A percentile compares a stretch with the other conserved stretches of the same genome.
phyloP scores from a whole-genome alignment of 2,113 vertebrate species.

The Pterocles gutturalis region DNA sequence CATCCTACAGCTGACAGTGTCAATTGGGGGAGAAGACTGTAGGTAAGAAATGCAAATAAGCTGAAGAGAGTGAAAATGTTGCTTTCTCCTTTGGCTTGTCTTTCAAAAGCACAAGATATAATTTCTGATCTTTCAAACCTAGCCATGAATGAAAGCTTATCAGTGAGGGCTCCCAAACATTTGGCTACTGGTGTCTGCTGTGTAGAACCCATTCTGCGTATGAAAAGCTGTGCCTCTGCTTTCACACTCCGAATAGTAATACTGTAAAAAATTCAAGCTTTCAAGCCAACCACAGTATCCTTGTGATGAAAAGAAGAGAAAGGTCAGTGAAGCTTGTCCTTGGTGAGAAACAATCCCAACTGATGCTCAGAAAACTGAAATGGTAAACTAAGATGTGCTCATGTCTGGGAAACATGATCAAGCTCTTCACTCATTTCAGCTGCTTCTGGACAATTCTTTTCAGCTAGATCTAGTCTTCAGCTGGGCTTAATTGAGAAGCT shows the following conservation, averaged over 20 bases:
- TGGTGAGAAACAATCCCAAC: neutral
- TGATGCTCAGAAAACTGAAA: neutral
- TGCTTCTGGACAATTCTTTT: neutral
- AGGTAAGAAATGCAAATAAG: constrained; percentile 47
- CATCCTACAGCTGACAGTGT: constrained; percentile 34
- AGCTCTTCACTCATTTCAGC: constrained; percentile 16
- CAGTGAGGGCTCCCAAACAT: neutral
- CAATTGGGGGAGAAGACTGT: constrained; percentile 20
- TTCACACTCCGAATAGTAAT: constrained; percentile 21
- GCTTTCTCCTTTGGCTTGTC: constrained; percentile 12
- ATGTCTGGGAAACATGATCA: neutral
- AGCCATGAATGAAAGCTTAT: neutral
- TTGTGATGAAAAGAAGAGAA: constrained; percentile 20
- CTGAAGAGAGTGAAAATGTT: neutral
- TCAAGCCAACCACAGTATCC: neutral
- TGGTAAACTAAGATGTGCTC: neutral
- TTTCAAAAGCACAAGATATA: neutral
- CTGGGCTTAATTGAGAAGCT: constrained; percentile 49
- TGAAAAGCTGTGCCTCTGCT: neutral
- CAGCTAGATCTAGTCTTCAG: neutral
- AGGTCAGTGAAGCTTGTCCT: constrained; percentile 1
- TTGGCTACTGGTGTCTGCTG: neutral
- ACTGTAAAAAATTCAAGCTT: neutral
- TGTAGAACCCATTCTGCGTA: neutral
- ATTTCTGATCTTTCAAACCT: constrained; percentile 45